A percentile compares a stretch with the other conserved stretches of the same genome.
These are phyloP conservation scores for Lepus townsendii DNA, from an alignment of 2,797 vertebrate species.

Conservation along the genomic window DNA sequence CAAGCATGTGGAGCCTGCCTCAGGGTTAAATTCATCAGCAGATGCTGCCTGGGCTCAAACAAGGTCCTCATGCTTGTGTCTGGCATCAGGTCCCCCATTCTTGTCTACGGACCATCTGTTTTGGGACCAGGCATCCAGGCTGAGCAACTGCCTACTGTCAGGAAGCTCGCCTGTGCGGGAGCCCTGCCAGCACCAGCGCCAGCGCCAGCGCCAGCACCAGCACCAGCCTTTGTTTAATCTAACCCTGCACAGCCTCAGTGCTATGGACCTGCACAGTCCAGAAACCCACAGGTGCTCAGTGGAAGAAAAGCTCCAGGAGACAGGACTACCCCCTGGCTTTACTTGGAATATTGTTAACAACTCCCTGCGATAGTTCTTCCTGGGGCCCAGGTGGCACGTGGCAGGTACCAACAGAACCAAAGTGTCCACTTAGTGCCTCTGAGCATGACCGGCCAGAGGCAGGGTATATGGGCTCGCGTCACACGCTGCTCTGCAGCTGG, in stretches of 20 bases:
- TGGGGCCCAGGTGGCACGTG: neutral
- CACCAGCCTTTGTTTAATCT: neutral
- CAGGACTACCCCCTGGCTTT: neutral
- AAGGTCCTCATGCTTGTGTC: neutral
- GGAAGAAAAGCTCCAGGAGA: neutral
- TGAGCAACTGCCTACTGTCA: neutral
- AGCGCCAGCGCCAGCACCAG: neutral
- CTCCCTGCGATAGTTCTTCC: neutral
- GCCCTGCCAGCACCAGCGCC: neutral
- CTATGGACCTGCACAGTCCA: neutral
- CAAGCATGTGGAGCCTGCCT: neutral
- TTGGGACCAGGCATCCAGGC: neutral
- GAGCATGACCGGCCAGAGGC: neutral
- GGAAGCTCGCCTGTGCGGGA: neutral
- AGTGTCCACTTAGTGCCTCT: neutral
- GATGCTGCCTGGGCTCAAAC: constrained; percentile 4
- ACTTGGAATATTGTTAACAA: neutral
- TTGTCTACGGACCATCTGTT: constrained; percentile 42
- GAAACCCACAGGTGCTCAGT: neutral
- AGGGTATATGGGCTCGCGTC: neutral
- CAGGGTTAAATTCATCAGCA: neutral
- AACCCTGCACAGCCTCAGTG: neutral
- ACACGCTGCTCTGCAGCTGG: neutral
- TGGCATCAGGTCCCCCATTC: constrained; percentile 8
- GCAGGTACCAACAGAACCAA: neutral